Evolutionary conservation across 1,140 invertebrate genomes (phyloP), one percentile per base, ranked within the genome.

Genomic region (Mycetomoellerius zeteki): DNA sequence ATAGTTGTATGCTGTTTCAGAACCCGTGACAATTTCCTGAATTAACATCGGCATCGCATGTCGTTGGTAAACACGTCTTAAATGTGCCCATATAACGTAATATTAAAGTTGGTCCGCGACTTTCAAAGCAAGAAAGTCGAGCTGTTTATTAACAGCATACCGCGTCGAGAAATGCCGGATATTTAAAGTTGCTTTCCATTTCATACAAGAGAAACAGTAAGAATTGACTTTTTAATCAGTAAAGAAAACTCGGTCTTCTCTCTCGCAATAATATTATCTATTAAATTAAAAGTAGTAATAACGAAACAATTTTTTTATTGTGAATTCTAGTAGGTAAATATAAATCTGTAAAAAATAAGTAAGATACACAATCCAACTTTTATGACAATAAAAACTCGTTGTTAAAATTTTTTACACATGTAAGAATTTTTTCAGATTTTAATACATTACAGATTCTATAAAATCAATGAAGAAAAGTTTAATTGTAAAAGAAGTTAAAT

Each of bases 21-120:
- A 73, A 60, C 24, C 30, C 14, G 67, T 14, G 43, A 75, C 69
- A 84, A 62, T 75, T 84, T 84, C 54, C 80, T 60, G 69, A 37
- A 84, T 84, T 84, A 82, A 73, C 69, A n/a, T 60, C 54, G 37
- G 37, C 67, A 60, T 73, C 27, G 37, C 69, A 69, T 82, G 30
- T 81, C 30, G 16, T 21, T 43, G 4, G 8, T 37, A 71, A 56
- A 81, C 24, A 56, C 33, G 64, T 56, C 65, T 81, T 43, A 56
- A 56, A 81, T 72, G 33, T n/a, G 6, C 8, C 52, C 47, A 30
- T 56, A n/a, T 56, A 72, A 69, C 21, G 50, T 14, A 56, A 81
- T 58, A 58, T 73, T 82, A 43, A 72, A 69, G 21, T 16, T 8
- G 58, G 54, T n/a, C 27, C 62, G 33, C 16, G 33, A 62, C 7